Percentiles rank a stretch among this genome's conserved stretches.
These are phyloP conservation scores for Melanostigma gelatinosum DNA, from an alignment of 2,113 vertebrate genomes.

Conservation along the genomic window DNA sequence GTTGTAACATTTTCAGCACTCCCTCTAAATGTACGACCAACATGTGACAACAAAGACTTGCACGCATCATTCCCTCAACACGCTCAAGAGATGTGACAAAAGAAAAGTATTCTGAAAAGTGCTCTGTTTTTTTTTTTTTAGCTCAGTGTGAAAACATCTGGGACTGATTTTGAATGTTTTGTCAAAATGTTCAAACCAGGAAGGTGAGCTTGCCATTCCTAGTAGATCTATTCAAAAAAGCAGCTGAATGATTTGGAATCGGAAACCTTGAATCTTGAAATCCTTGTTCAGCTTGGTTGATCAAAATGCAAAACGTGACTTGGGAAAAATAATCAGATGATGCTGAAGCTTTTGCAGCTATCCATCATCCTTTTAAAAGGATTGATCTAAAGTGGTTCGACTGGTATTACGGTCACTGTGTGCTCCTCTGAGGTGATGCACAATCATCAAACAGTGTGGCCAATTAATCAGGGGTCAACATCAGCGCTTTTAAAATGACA, in stretches of 20 bases:
- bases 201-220: constrained; percentile 3
- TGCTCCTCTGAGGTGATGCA: not conserved
- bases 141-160: constrained; percentile 34
- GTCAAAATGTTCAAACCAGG: constrained; percentile 36
- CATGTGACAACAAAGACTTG: constrained; percentile 58
- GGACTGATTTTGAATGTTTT: constrained; percentile 49
- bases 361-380: not conserved
- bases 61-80: constrained; percentile 40
- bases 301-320: not conserved
- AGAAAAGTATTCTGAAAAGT: constrained; percentile 54
- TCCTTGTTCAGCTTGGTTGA: not conserved
- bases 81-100: constrained; percentile 50
- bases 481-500: constrained; percentile 33
- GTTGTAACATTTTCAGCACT: constrained; percentile 52
- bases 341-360: not conserved
- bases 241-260: not conserved
- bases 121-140: constrained; percentile 51
- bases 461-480: constrained; percentile 59
- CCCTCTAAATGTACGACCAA: constrained; percentile 56
- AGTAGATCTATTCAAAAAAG: constrained; percentile 31
- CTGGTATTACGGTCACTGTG: not conserved
- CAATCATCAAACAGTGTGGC: constrained; percentile 1
- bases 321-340: constrained; percentile 1
- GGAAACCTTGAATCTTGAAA: not conserved
- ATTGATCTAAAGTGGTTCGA: not conserved